These are phyloP conservation scores for Narcine bancroftii DNA, from an alignment of 2,113 vertebrate genomes.

Conservation along the genomic window DNA sequence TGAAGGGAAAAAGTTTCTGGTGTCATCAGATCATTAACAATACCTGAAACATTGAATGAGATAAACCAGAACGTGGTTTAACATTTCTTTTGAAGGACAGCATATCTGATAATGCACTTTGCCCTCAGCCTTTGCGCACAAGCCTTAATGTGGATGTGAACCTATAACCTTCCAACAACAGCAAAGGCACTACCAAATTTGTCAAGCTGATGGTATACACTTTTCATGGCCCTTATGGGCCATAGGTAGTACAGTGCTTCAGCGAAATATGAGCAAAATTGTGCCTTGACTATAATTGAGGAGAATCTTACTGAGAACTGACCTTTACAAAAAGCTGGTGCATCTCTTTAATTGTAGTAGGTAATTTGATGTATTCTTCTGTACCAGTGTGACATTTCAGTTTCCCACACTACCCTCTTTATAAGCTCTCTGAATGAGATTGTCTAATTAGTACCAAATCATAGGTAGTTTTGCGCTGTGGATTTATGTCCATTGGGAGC, in stretches of 20 bases:
- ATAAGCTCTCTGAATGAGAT: conserved; percentile 31
- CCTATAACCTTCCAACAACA: neutral
- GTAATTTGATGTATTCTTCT: conserved; percentile 35
- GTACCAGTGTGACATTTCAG: conserved; percentile 34
- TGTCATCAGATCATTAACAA: neutral
- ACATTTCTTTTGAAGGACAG: neutral
- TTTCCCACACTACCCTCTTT: conserved; percentile 22
- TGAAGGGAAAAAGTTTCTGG: neutral
- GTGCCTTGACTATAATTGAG: conserved; percentile 18
- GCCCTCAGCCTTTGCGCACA: neutral
- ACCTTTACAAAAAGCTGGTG: conserved; percentile 29
- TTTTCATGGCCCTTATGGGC: neutral
- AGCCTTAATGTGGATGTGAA: neutral
- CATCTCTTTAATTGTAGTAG: conserved; percentile 32
- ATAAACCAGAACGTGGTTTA: neutral
- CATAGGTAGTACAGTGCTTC: neutral
- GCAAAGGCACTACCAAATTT: neutral
- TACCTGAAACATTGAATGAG: neutral
- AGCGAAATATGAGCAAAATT: neutral
- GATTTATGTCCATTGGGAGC: conserved; percentile 29
- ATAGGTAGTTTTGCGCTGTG: conserved; percentile 33
- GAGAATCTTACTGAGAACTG: conserved; percentile 22
- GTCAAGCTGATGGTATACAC: neutral
- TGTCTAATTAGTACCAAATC: conserved; percentile 19
- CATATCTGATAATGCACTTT: neutral